These are phyloP conservation scores for Ctenopoma multispine DNA, from an alignment of 2,797 vertebrate species.

Conservation along the genomic window DNA sequence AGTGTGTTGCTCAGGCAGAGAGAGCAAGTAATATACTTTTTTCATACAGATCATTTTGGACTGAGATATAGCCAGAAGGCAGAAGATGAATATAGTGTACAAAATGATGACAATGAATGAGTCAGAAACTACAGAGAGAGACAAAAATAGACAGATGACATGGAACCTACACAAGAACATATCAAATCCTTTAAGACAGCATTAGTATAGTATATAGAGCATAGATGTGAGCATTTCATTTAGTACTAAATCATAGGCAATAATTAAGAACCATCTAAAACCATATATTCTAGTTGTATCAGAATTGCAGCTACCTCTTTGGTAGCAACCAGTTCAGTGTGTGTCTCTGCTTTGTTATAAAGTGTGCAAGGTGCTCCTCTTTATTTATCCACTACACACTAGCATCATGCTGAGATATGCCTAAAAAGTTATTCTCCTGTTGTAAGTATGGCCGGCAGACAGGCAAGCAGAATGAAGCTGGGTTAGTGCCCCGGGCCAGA, in stretches of 20 bases:
- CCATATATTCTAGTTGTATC: slow-evolving; percentile 6
- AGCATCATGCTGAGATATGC: slow-evolving; percentile 55
- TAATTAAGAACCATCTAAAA: slow-evolving; percentile 14
- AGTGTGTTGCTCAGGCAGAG: slow-evolving; percentile 72
- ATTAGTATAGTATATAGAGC: slow-evolving; percentile 26
- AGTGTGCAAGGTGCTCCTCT: slow-evolving; percentile 47
- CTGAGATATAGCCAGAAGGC: slow-evolving; percentile 66
- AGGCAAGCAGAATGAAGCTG: slow-evolving; percentile 53
- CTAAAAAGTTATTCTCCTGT: slow-evolving; percentile 69
- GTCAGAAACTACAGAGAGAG: slow-evolving; percentile 45
- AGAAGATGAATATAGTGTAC: slow-evolving; percentile 63
- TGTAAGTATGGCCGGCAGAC: slow-evolving; percentile 50
- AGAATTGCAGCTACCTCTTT: slow-evolving; percentile 29
- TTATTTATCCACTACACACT: slow-evolving; percentile 60
- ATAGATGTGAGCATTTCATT: slow-evolving; percentile 34
- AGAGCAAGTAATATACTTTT: slow-evolving; percentile 70
- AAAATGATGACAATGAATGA: slow-evolving; percentile 57
- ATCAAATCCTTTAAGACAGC: slow-evolving; percentile 20
- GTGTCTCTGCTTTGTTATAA: slow-evolving; percentile 37
- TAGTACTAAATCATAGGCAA: background rate
- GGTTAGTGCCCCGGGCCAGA: slow-evolving; percentile 66
- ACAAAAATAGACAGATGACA: slow-evolving; percentile 41
- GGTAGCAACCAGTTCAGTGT: slow-evolving; percentile 39
- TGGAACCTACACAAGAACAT: slow-evolving; percentile 26
- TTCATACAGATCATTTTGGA: slow-evolving; percentile 67